Conservation (phyloP, 1,140 invertebrate species). For the Dinoponera quadriceps region DNA sequence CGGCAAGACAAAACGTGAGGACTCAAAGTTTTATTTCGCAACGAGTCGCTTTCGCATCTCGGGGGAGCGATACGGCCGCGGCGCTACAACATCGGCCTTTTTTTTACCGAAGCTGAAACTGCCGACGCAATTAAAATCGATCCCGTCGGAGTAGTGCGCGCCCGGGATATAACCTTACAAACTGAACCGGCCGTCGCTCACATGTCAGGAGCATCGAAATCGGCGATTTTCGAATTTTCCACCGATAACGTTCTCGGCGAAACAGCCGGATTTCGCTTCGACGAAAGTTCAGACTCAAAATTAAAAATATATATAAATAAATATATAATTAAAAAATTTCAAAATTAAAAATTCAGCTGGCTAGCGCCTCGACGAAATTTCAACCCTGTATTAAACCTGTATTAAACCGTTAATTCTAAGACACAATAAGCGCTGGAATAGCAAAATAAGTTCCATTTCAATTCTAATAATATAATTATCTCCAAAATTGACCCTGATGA, state of each 20-base stretch:
- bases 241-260: neutral
- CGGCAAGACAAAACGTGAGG: conserved; percentile 90
- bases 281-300: neutral
- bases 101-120: conserved; percentile 1
- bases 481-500: no score
- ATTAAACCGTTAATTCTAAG: no score
- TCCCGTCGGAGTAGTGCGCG: neutral
- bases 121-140: conserved; percentile 29
- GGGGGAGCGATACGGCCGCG: conserved; percentile 4
- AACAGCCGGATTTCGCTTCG: no score
- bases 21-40: conserved; percentile 23
- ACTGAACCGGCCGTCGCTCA: neutral
- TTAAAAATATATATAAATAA: neutral
- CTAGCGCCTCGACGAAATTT: no score
- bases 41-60: neutral
- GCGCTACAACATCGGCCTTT: neutral
- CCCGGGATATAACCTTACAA: neutral
- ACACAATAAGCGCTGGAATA: no score
- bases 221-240: neutral
- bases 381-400: no score
- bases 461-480: no score
- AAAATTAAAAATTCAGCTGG: no score
- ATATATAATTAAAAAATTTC: neutral
- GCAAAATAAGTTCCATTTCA: no score
- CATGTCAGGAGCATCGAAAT: neutral